Base-by-base conservation (phyloP, 2,113 vertebrate genomes). In the Corythornis vintsioides region DNA sequence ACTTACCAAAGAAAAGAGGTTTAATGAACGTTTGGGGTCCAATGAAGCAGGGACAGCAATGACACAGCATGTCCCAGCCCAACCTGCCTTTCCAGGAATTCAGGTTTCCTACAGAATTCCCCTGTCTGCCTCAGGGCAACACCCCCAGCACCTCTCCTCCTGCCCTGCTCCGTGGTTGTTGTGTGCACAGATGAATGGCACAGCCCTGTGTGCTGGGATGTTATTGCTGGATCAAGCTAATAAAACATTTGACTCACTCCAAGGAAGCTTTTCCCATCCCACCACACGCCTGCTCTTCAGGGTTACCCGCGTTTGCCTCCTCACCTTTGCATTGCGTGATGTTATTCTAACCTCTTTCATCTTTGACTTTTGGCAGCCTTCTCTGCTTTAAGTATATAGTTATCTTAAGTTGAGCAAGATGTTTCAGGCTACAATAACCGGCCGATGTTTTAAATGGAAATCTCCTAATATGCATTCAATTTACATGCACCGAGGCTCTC, bases 401-500 rank as follows among this genome's bases (percentile, higher is more conserved):
- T 93, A 93, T 92, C 92, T 96, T 95, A 95, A 97, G 90, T 94
- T 95, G 92, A 93, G 91, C 91, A 97, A 96, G 94, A 95, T 96
- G 96, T 96, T 97, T 83, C 83, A 53, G 89, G 91, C 90, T 96
- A 90, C 88, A 94, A 92, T 93, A 95, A 94, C 89, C 78, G 79
- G 86, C 87, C 60, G 65, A 83, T 92, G 95, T 93, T 96, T 96
- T 93, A 94, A 88, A 93, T 90, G 28, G 84, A 87, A 93, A 84
- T 80, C 91, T 92, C 71, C 77, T 96, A 96, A 96, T 96, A 93
- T 92, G 96, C 91, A 28, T 96, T 92, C 87, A 96, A 96, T 96
- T 96, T 96, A 94, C 91, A 91, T 90, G 94, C 31, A 63, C 86
- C 91, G 50, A 94, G 79, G 89, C 70, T 55, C 82, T 79, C 88